Evolutionary conservation across 2,888 invertebrate genomes (phyloP).

Genomic region (Phoenoteleia sp.): DNA sequence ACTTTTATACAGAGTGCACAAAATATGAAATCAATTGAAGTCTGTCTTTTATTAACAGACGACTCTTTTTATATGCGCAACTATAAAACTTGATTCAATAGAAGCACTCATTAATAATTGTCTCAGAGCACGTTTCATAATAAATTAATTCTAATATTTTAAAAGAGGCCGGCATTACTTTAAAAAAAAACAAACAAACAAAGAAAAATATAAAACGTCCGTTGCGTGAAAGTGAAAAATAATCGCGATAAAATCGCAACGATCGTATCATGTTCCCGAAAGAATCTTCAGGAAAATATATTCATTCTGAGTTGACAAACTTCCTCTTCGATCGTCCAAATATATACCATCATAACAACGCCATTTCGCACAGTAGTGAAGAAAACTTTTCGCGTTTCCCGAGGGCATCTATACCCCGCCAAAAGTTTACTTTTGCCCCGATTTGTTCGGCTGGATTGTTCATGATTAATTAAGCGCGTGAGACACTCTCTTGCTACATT

Average conservation of each 20-base stretch:
- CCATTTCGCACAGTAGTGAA: constrained; percentile 2
- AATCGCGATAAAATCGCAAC: constrained; percentile 45
- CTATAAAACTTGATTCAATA: background rate
- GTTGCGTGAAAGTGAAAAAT: no score
- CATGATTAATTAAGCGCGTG: constrained; percentile 66
- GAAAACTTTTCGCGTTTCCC: constrained; percentile 44
- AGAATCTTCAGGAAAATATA: constrained; percentile 37
- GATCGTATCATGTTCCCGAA: constrained; percentile 12
- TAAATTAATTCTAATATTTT: no score
- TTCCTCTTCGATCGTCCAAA: constrained; percentile 18
- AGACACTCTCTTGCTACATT: constrained; percentile 20
- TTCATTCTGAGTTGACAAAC: constrained; percentile 34
- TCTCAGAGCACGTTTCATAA: constrained; percentile 7
- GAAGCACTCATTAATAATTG: no score
- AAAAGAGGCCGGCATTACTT: no score
- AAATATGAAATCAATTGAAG: background rate
- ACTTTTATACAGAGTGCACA: background rate
- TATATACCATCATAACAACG: constrained; percentile 34
- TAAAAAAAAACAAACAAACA: no score
- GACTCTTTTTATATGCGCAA: background rate
- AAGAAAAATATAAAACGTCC: no score
- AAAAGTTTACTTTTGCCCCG: constrained; percentile 52
- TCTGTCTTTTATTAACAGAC: background rate
- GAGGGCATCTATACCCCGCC: constrained; percentile 33
- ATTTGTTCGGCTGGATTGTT: constrained; percentile 62